Percentiles rank a stretch among this genome's conserved stretches.
phyloP scores from a whole-genome alignment of 2,113 vertebrate species.

The Limanda limanda region DNA sequence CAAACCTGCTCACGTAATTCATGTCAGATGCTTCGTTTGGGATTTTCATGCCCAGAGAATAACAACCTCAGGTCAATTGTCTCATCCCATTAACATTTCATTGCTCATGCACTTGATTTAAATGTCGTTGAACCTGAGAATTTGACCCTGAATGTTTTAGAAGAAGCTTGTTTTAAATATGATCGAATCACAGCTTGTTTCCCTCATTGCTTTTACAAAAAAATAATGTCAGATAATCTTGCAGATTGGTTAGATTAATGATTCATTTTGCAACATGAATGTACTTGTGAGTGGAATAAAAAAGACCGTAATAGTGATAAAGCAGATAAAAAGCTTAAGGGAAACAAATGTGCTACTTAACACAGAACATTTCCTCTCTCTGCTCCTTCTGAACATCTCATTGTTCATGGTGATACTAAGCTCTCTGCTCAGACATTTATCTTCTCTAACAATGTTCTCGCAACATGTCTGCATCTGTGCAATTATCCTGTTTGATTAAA shows the following conservation, averaged over 20 bases:
- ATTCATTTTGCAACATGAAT: not conserved
- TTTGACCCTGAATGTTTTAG: conserved; percentile 1
- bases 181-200: conserved; percentile 5
- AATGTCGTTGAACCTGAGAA: conserved; percentile 4
- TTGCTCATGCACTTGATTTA: conserved; percentile 28
- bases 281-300: no score
- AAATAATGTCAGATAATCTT: not conserved
- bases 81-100: conserved; percentile 33
- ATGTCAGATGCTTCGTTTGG: conserved; percentile 10
- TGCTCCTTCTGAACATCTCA: not conserved
- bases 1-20: conserved; percentile 10
- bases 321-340: not conserved
- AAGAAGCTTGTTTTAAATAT: not conserved
- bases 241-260: not conserved
- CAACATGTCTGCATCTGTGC: not conserved
- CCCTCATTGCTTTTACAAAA: not conserved
- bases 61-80: conserved; percentile 22
- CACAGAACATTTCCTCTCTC: not conserved
- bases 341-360: not conserved
- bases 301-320: not conserved
- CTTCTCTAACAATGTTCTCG: not conserved
- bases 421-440: not conserved
- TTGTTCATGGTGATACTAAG: not conserved
- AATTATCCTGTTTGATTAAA: not conserved
- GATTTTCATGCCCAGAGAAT: conserved; percentile 11